Evolutionary conservation across 1,140 invertebrate genomes (phyloP).

Genomic region (Drosophila erecta): DNA sequence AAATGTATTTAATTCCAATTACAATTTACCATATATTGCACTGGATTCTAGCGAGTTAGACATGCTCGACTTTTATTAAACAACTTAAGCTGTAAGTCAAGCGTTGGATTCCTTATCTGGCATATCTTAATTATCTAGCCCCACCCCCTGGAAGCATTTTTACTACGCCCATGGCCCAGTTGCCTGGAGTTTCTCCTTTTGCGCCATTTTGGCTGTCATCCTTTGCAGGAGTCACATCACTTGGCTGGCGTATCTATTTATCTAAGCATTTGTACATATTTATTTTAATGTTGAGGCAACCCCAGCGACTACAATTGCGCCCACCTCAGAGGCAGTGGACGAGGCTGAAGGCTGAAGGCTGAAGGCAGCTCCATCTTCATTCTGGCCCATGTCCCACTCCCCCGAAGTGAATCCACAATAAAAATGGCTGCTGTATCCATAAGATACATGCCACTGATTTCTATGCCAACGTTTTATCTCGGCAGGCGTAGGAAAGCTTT

Average conservation of each 20-base stretch:
- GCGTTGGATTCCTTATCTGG: constrained; percentile 1
- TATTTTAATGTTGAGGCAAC: constrained; percentile 82
- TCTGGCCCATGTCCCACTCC: neutral
- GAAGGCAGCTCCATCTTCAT: constrained; percentile 36
- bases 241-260: constrained; percentile 79
- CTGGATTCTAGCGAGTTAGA: too few species aligned
- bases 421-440: constrained; percentile 82
- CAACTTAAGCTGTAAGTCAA: too few species aligned
- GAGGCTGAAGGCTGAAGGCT: constrained; percentile 3
- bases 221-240: constrained; percentile 79
- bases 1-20: too few species aligned
- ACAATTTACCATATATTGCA: too few species aligned
- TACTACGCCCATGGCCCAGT: constrained; percentile 11
- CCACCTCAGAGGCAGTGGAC: constrained; percentile 30
- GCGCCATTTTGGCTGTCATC: constrained; percentile 79
- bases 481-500: constrained; percentile 61
- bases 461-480: constrained; percentile 75
- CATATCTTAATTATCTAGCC: neutral
- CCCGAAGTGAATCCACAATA: constrained; percentile 78
- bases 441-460: constrained; percentile 83
- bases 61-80: too few species aligned
- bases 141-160: neutral
- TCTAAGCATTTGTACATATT: constrained; percentile 83
- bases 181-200: constrained; percentile 52
- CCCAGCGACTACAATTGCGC: constrained; percentile 72